A percentile compares a stretch with the other conserved stretches of the same genome.
These are phyloP conservation scores for Dryobotodes eremita DNA, from an alignment of 2,888 invertebrate species.

Conservation along the genomic window DNA sequence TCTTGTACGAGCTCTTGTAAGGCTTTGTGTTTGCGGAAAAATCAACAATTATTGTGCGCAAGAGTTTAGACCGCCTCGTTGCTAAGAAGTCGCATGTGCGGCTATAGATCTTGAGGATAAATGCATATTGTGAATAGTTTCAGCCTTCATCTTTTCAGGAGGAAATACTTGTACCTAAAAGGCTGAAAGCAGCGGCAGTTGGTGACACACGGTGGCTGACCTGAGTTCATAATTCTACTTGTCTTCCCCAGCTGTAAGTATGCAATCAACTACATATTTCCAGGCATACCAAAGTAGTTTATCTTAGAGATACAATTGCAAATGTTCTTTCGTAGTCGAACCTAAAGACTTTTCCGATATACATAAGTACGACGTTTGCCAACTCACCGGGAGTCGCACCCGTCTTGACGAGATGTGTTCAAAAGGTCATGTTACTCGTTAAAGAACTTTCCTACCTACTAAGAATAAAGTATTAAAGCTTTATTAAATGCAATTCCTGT, in stretches of 20 bases:
- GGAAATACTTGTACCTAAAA: neutral
- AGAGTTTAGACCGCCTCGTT: neutral
- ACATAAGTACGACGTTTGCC: neutral
- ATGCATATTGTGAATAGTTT: neutral
- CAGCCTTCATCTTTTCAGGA: neutral
- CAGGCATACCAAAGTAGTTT: no score
- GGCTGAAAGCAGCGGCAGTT: neutral
- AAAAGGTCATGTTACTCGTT: neutral
- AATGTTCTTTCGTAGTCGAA: neutral
- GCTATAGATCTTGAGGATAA: neutral
- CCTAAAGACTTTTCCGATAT: neutral
- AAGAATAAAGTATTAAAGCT: neutral
- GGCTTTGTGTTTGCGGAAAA: constrained; percentile 30
- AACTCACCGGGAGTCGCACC: neutral
- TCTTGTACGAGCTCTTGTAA: constrained; percentile 30
- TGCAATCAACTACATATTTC: neutral
- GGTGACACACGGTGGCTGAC: neutral
- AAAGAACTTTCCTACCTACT: neutral
- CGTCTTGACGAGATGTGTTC: neutral
- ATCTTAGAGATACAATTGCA: neutral
- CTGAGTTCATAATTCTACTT: neutral
- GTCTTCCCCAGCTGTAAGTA: neutral
- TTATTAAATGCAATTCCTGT: neutral
- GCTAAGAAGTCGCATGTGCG: neutral
- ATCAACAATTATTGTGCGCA: constrained; percentile 14